Evolutionary conservation across 2,113 vertebrate species (phyloP).

Genomic region (Platysternon megacephalum): DNA sequence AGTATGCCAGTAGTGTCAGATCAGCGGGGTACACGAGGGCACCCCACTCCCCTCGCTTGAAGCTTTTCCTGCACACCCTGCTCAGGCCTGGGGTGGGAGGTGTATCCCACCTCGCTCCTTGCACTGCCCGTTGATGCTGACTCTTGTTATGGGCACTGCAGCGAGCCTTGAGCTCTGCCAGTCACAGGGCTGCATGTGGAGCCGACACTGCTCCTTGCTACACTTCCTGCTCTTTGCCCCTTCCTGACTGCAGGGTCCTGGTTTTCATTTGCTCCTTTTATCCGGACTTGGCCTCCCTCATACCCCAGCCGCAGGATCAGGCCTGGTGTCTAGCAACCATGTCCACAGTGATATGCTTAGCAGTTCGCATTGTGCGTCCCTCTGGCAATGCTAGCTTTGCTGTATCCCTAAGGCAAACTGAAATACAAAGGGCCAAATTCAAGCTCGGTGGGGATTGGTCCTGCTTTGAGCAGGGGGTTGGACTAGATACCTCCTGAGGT

Average conservation of each 20-base stretch:
- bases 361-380: too few species aligned
- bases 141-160: neutral
- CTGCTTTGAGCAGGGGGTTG: too few species aligned
- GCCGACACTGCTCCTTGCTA: neutral
- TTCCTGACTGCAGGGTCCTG: neutral
- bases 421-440: neutral
- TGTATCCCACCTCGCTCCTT: neutral
- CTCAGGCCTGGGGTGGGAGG: neutral
- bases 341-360: too few species aligned
- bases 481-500: too few species aligned
- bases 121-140: neutral
- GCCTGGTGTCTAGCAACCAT: too few species aligned
- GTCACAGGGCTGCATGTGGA: neutral
- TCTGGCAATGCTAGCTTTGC: neutral
- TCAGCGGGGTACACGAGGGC: too few species aligned
- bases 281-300: neutral
- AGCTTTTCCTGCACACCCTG: too few species aligned
- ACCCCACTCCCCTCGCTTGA: too few species aligned
- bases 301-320: neutral
- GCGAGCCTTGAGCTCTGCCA: too few species aligned
- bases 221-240: too few species aligned
- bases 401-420: neutral
- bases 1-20: too few species aligned
- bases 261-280: neutral
- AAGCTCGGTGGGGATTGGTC: too few species aligned